phyloP scores from a whole-genome alignment of 1,140 invertebrate genomes.

The Drosophila nasuta region DNA sequence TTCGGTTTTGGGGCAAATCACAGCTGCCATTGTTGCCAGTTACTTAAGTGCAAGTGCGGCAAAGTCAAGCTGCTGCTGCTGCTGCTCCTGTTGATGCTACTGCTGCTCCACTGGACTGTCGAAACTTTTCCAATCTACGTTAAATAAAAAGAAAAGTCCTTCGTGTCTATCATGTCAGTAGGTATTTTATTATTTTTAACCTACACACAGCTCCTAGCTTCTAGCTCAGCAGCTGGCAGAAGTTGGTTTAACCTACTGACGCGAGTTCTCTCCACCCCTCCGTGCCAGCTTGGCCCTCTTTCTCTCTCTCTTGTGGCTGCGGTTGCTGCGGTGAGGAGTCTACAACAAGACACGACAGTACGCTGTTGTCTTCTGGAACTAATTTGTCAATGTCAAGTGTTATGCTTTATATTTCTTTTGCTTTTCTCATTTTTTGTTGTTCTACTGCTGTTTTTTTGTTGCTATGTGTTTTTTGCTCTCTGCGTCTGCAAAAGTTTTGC shows the following conservation, averaged over 20 bases:
- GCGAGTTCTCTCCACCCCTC: not conserved
- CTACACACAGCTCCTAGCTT: conserved; percentile 36
- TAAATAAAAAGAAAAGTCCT: conserved; percentile 84
- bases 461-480: conserved; percentile 3
- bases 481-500: conserved; percentile 66
- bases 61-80: conserved; percentile 39
- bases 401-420: conserved; percentile 75
- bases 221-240: conserved; percentile 35
- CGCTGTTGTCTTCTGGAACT: conserved; percentile 78
- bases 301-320: not conserved
- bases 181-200: conserved; percentile 84
- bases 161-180: conserved; percentile 84
- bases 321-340: conserved; percentile 3
- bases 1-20: conserved; percentile 39
- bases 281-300: not conserved
- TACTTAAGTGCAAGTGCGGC: conserved; percentile 76
- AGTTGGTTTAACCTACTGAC: conserved; percentile 64
- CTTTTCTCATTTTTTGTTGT: conserved; percentile 8
- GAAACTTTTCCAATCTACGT: conserved; percentile 84
- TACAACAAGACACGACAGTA: conserved; percentile 30
- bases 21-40: conserved; percentile 58
- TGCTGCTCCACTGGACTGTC: conserved; percentile 68
- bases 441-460: conserved; percentile 8
- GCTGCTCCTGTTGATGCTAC: conserved; percentile 10
- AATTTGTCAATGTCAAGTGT: conserved; percentile 84